These are phyloP conservation scores for Gandaritis pyraliata DNA, from an alignment of 2,888 invertebrate species.

Conservation along the genomic window DNA sequence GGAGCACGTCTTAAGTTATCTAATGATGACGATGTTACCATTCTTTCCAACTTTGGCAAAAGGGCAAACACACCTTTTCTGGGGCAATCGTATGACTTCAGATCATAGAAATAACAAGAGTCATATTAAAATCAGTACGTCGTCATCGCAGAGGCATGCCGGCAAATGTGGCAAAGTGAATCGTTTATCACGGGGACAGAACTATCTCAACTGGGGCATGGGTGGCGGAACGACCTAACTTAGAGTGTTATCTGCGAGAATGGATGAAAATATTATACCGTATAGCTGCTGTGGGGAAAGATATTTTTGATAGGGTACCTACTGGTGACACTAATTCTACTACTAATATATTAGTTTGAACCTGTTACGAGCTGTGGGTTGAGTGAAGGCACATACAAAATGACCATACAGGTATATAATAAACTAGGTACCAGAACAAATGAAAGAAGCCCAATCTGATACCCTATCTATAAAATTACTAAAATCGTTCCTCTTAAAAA, in stretches of 20 bases:
- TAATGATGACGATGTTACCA: too few relatives aligned
- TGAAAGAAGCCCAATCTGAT: too few relatives aligned
- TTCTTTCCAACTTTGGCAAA: too few relatives aligned
- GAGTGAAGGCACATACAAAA: too few relatives aligned
- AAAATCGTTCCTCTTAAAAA: too few relatives aligned
- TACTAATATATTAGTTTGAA: too few relatives aligned
- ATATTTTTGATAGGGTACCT: slow-evolving; percentile 35
- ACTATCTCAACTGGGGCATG: slow-evolving; percentile 44
- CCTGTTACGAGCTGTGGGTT: too few relatives aligned
- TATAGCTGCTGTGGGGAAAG: slow-evolving; percentile 34
- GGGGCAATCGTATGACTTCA: too few relatives aligned
- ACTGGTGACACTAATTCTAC: slow-evolving; percentile 2
- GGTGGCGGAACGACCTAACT: slow-evolving; percentile 46
- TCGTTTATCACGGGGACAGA: slow-evolving; percentile 49
- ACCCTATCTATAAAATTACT: too few relatives aligned
- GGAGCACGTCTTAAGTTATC: too few relatives aligned
- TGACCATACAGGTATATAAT: not conserved
- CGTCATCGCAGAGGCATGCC: slow-evolving; percentile 36
- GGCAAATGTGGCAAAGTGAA: slow-evolving; percentile 48
- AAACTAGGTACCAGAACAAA: too few relatives aligned
- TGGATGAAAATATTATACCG: slow-evolving; percentile 51
- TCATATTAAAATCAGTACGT: slow-evolving; percentile 26
- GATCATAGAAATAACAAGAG: slow-evolving; percentile 30
- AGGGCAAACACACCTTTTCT: too few relatives aligned
- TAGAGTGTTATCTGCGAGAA: slow-evolving; percentile 46